Evolutionary conservation across 2,797 vertebrate genomes (phyloP), one percentile per base, ranked within the genome.

Genomic region (Propithecus deckenii): DNA sequence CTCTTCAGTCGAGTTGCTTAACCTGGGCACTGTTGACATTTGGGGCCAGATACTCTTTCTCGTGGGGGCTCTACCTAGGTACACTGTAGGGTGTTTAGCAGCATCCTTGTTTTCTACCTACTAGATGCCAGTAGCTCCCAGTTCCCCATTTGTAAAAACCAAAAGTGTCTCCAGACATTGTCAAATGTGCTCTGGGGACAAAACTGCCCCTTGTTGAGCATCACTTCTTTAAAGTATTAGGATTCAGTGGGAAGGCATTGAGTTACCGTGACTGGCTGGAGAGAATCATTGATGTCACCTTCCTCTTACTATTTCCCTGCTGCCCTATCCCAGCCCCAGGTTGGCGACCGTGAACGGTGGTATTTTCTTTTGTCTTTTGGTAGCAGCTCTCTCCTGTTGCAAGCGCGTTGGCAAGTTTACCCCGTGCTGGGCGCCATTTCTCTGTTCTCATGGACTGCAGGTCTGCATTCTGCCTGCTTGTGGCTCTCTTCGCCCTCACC

Each of bases 401-500:
- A 32, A 63, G 61, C 22, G 4, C 9, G 2, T 83, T 83, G 35
- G 6, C 30, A 3, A 5, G n/a, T 81, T 78, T 4, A 18, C 5
- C 14, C 15, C 2, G 1, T 8, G 23, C 50, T 2, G 1, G n/a
- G 7, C 2, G 17, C 63, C 65, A 1, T 67, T 52, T 79, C 41
- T 59, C 1, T 43, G 10, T 43, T 61, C 18, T 69, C 32, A 3
- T 6, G n/a, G 23, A 23, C 13, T 22, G 9, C 1, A 2, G 59
- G 14, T n/a, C 28, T 63, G 2, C 48, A 13, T 32, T 75, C 41
- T 74, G 38, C 15, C 38, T 32, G 15, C n/a, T 5, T 46, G n/a
- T 13, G 2, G 2, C 32, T 72, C 12, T 74, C 71, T 87, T 75
- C 74, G 52, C 48, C 28, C 35, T 20, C 28, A 3, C 41, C n/a